Conservation (phyloP, 2,888 invertebrate species). For the Tetragnatha montana region DNA sequence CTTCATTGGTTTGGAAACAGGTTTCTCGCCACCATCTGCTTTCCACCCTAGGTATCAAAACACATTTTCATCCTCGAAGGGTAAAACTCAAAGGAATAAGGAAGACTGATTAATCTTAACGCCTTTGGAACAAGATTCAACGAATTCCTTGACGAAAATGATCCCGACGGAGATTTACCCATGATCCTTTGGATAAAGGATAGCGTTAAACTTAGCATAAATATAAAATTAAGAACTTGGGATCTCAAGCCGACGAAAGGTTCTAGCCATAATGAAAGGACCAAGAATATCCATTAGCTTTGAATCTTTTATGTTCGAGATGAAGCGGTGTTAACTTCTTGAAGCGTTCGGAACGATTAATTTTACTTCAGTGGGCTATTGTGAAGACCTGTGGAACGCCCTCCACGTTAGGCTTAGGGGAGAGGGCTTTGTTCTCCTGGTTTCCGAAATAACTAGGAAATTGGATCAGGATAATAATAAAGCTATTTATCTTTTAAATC, state of each 20-base stretch:
- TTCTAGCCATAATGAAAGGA: background rate
- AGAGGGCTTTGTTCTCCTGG: too few species aligned
- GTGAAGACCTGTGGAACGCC: background rate
- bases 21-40: too few species aligned
- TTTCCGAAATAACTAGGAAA: too few species aligned
- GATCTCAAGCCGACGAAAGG: background rate
- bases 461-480: too few species aligned
- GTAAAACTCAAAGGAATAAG: too few species aligned
- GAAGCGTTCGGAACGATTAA: background rate
- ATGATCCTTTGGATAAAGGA: background rate
- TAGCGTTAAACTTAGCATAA: background rate
- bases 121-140: background rate
- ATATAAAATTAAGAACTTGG: background rate
- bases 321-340: background rate
- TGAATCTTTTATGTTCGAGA: background rate
- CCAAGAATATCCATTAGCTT: background rate
- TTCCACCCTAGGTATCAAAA: too few species aligned
- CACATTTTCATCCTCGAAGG: too few species aligned
- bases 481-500: too few species aligned
- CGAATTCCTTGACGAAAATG: background rate
- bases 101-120: background rate
- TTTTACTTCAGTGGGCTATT: background rate
- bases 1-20: too few species aligned
- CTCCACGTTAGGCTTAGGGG: too few species aligned
- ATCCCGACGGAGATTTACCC: background rate